phyloP scores from a whole-genome alignment of 2,888 invertebrate species.

The Sepioteuthis lessoniana region DNA sequence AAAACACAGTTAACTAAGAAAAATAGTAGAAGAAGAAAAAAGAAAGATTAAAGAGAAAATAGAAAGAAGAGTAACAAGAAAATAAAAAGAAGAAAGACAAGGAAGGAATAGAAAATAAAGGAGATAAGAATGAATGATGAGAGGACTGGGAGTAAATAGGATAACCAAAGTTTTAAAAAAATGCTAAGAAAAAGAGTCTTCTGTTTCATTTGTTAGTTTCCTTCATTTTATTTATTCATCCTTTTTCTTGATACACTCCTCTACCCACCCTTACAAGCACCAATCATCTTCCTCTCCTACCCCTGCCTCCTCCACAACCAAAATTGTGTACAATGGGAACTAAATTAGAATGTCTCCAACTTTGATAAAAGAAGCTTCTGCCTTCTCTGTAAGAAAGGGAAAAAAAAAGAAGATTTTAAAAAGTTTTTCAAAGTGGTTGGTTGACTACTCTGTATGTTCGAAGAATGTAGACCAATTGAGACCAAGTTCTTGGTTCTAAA shows the following conservation, averaged over 20 bases:
- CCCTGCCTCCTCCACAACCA: background rate
- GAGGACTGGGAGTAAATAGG: background rate
- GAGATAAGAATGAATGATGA: background rate
- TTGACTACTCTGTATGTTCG: slow-evolving; percentile 3
- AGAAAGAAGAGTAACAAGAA: background rate
- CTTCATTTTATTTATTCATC: background rate
- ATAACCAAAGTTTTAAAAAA: background rate
- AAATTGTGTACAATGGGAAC: slow-evolving; percentile 33
- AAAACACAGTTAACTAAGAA: too few species aligned
- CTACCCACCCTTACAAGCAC: background rate
- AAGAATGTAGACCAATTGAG: slow-evolving; percentile 33
- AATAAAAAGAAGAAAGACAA: background rate
- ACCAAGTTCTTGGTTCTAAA: slow-evolving; percentile 25
- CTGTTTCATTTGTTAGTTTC: background rate
- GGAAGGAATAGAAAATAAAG: background rate
- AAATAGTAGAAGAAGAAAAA: too few species aligned
- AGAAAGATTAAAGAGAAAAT: too few species aligned
- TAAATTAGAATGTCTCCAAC: slow-evolving; percentile 10
- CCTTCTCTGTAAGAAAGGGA: background rate
- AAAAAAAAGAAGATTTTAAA: background rate
- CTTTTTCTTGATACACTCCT: background rate
- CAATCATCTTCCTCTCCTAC: background rate
- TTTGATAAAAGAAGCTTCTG: background rate
- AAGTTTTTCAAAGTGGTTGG: slow-evolving; percentile 17
- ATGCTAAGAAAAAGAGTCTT: background rate